Evolutionary conservation across 2,888 invertebrate species (phyloP).

Genomic region (Calliopum simillimum): DNA sequence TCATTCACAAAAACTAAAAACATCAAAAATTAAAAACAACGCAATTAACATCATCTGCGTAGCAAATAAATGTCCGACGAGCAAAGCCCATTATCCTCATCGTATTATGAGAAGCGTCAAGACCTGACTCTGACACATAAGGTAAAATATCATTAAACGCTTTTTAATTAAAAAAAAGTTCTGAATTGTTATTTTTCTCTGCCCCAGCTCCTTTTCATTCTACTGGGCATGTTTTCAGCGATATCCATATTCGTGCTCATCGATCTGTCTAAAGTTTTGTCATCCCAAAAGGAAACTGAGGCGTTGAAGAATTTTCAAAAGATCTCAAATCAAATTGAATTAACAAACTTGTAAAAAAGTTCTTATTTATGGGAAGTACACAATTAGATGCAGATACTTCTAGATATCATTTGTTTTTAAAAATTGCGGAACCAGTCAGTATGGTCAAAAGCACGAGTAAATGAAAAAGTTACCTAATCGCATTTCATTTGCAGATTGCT

Average conservation of each 20-base stretch:
- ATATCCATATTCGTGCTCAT: constrained; percentile 13
- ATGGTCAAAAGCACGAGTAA: no score
- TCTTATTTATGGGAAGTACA: no score
- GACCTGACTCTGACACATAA: constrained; percentile 9
- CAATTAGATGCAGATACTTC: no score
- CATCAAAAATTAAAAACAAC: no score
- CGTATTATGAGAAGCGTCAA: neutral
- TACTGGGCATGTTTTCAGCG: neutral
- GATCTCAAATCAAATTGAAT: neutral
- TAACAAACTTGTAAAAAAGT: no score
- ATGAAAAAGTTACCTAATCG: no score
- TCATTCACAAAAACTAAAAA: no score
- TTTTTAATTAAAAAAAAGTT: neutral
- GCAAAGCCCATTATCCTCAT: neutral
- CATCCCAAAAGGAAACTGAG: constrained; percentile 3
- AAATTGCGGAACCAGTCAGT: no score
- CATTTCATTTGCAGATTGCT: neutral
- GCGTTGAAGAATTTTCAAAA: constrained; percentile 2
- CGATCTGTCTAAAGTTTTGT: constrained; percentile 7
- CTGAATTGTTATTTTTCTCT: neutral
- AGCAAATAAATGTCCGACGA: constrained; percentile 1
- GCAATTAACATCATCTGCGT: neutral
- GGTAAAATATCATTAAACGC: neutral
- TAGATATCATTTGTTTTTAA: no score
- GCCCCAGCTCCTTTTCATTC: constrained; percentile 11